Percentiles rank a stretch among this genome's conserved stretches.
Conservation (phyloP, 2,888 invertebrate species). For the Smittia sp. region DNA sequence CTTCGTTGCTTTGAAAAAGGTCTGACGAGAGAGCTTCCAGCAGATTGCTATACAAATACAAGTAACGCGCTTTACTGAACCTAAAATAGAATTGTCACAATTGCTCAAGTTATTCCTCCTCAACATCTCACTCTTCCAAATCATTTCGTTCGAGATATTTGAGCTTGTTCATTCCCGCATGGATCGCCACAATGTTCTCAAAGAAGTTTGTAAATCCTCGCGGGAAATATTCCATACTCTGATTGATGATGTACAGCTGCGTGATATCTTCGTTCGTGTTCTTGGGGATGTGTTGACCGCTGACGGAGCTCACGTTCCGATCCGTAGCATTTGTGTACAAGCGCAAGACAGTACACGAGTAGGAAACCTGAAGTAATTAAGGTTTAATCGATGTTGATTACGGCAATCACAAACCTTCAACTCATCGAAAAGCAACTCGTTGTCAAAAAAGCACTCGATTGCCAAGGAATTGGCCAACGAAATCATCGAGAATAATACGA, state of each 20-base stretch:
- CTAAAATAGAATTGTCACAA: no score
- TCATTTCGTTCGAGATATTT: slow-evolving; percentile 26
- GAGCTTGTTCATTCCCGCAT: slow-evolving; percentile 27
- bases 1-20: not conserved
- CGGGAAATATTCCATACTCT: slow-evolving; percentile 33
- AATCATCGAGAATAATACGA: not conserved
- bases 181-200: slow-evolving; percentile 22
- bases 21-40: slow-evolving; percentile 22
- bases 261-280: not conserved
- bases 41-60: slow-evolving; percentile 32
- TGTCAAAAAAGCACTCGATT: slow-evolving; percentile 29
- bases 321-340: not conserved
- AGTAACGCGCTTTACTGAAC: slow-evolving; percentile 23
- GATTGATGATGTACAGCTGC: slow-evolving; percentile 22
- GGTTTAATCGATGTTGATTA: no score
- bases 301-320: not conserved
- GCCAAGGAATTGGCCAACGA: no score
- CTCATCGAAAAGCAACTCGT: slow-evolving; percentile 28
- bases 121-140: slow-evolving; percentile 26
- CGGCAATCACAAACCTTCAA: no score
- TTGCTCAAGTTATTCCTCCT: no score
- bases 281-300: not conserved
- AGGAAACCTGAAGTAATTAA: no score
- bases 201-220: slow-evolving; percentile 20
- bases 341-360: slow-evolving; percentile 10